Evolutionary conservation across 2,113 vertebrate genomes (phyloP).

Genomic region (Oceanites oceanicus): DNA sequence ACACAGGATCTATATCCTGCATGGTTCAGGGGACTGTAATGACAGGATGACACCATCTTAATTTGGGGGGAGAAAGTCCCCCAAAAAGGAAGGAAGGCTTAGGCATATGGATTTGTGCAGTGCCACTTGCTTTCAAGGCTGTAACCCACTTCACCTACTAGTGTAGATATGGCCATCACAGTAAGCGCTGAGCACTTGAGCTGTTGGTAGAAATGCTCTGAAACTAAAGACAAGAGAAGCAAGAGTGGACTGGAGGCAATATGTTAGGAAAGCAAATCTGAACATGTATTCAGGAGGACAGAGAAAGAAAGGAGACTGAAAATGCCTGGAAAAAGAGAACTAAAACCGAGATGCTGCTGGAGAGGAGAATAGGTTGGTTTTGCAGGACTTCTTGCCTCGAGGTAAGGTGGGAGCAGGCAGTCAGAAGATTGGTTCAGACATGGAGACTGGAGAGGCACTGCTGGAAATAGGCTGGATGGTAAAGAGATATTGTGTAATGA

Average conservation of each 20-base stretch:
- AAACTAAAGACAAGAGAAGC: background rate
- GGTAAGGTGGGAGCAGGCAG: background rate
- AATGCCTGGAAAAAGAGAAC: background rate
- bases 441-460: background rate
- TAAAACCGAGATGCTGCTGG: background rate
- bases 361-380: background rate
- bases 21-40: background rate
- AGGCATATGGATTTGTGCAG: background rate
- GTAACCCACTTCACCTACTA: background rate
- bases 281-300: background rate
- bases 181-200: background rate
- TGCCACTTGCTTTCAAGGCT: background rate
- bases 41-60: background rate
- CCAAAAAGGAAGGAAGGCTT: background rate
- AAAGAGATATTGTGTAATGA: background rate
- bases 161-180: no score
- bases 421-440: background rate
- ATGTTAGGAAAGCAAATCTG: background rate
- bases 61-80: background rate
- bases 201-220: background rate
- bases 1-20: rapidly evolving
- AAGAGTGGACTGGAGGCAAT: background rate
- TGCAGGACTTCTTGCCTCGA: background rate
- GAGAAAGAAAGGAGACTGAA: background rate
- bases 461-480: background rate